phyloP scores from a whole-genome alignment of 2,113 vertebrate species.

The Zosterops pallidus region DNA sequence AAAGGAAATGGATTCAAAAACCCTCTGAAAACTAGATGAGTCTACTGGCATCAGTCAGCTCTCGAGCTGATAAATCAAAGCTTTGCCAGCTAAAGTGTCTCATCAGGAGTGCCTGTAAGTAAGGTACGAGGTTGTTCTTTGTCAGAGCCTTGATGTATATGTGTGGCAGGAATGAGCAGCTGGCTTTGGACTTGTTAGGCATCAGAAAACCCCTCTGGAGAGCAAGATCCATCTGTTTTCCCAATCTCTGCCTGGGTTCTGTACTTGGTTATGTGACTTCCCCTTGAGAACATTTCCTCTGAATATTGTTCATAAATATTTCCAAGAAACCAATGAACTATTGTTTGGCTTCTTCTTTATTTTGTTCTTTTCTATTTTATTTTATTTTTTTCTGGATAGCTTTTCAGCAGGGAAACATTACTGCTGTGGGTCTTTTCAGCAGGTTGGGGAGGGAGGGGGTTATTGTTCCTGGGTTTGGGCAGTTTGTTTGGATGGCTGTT shows the following conservation, averaged over 20 bases:
- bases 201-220: background rate
- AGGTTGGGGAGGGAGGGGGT: background rate
- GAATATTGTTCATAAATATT: conserved; percentile 16
- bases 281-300: conserved; percentile 22
- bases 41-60: background rate
- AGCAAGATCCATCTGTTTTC: background rate
- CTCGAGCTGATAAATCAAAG: conserved; percentile 13
- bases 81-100: conserved; percentile 42
- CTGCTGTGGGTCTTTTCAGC: background rate
- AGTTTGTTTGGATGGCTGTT: background rate
- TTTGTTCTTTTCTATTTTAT: background rate
- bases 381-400: background rate
- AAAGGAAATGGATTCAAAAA: background rate
- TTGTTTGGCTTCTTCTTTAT: background rate
- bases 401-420: background rate
- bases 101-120: background rate
- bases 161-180: background rate
- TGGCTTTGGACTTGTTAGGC: background rate
- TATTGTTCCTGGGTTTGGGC: background rate
- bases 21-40: background rate
- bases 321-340: conserved; percentile 42
- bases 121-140: background rate
- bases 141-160: conserved; percentile 16
- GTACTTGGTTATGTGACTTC: background rate
- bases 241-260: background rate